phyloP scores from a whole-genome alignment of 64 coral and sea anemone genomes.

The Montipora efflorescens region DNA sequence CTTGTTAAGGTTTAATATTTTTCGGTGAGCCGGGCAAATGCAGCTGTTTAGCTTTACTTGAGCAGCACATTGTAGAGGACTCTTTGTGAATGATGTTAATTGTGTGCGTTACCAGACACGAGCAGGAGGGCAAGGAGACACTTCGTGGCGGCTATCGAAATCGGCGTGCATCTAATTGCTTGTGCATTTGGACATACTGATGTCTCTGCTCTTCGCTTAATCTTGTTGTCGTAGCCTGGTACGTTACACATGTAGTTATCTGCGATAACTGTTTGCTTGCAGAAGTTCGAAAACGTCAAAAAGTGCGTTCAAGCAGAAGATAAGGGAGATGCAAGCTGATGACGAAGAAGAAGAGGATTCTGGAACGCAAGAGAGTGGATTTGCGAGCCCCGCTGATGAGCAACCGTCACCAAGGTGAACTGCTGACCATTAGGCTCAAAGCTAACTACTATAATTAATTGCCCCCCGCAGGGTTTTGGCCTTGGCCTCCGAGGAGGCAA shows the following conservation, averaged over 20 bases:
- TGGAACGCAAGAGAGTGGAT: constrained; percentile 30
- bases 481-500: no score
- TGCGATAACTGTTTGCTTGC: neutral
- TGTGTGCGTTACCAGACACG: no score
- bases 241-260: neutral
- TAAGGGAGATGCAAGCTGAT: constrained; percentile 1
- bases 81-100: no score
- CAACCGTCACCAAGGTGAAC: constrained; percentile 20
- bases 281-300: constrained; percentile 7
- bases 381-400: constrained; percentile 25
- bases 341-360: neutral
- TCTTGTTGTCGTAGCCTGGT: neutral
- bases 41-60: neutral
- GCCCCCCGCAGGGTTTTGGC: no score
- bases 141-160: no score
- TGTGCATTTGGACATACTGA: no score
- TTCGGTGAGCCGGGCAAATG: no score
- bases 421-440: neutral
- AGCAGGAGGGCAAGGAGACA: no score
- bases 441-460: neutral
- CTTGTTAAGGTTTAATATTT: no score
- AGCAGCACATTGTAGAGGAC: no score
- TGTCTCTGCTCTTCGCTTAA: no score
- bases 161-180: no score
- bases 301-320: constrained; percentile 18